phyloP scores from a whole-genome alignment of 1,140 invertebrate species.

The Atta cephalotes region DNA sequence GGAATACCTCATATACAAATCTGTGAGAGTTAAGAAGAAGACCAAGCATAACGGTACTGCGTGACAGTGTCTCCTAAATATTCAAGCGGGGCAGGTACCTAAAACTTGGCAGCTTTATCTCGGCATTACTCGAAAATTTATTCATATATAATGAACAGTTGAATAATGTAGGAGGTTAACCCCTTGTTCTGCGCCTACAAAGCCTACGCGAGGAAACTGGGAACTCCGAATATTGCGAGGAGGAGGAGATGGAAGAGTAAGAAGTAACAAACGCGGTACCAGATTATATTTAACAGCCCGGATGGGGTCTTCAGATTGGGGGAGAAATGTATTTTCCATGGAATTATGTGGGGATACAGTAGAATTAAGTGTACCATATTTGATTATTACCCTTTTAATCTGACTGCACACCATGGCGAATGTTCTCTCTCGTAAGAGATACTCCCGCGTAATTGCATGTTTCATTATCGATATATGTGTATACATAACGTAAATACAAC shows the following conservation, averaged over 20 bases:
- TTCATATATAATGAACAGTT: slow-evolving; percentile 86
- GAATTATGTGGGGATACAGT: slow-evolving; percentile 81
- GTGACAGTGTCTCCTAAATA: slow-evolving; percentile 86
- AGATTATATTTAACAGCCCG: slow-evolving; percentile 85
- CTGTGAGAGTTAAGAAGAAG: slow-evolving; percentile 81
- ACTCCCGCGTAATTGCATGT: slow-evolving; percentile 24
- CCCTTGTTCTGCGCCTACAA: slow-evolving; percentile 85
- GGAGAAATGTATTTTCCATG: slow-evolving; percentile 82
- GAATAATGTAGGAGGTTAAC: slow-evolving; percentile 86
- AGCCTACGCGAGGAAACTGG: slow-evolving; percentile 80
- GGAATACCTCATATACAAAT: slow-evolving; percentile 66
- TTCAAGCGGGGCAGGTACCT: slow-evolving; percentile 83
- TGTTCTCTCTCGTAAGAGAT: slow-evolving; percentile 52
- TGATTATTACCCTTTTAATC: slow-evolving; percentile 86
- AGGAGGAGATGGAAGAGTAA: slow-evolving; percentile 79
- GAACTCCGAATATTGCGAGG: slow-evolving; percentile 73
- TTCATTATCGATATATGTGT: background rate
- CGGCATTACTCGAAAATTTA: slow-evolving; percentile 87
- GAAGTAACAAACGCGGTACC: slow-evolving; percentile 84
- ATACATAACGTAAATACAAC: background rate
- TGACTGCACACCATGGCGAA: slow-evolving; percentile 56
- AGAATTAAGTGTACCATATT: slow-evolving; percentile 83
- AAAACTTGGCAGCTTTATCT: slow-evolving; percentile 87
- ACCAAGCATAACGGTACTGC: slow-evolving; percentile 86
- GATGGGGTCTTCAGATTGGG: slow-evolving; percentile 76